Conservation (phyloP, 2,797 vertebrate species). For the Tapirus indicus region DNA sequence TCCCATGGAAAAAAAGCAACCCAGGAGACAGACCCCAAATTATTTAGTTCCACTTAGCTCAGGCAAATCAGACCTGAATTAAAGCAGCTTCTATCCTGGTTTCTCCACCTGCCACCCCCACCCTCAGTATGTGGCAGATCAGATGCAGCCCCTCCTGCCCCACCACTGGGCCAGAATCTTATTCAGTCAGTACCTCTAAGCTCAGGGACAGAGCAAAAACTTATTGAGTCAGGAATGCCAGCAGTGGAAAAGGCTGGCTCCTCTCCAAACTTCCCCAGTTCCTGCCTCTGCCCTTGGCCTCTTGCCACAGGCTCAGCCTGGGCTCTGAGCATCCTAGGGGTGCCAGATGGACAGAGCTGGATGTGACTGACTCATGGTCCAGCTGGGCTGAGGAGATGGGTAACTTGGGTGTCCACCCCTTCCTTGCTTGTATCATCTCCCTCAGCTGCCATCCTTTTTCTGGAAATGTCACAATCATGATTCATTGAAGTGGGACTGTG, state of each 20-base stretch:
- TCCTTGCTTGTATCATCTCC: not conserved
- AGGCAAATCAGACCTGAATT: not conserved
- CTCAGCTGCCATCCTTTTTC: not conserved
- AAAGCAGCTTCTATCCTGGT: not conserved
- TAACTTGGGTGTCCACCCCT: not conserved
- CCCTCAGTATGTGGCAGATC: not conserved
- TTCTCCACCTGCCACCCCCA: fast-evolving
- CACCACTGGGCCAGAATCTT: not conserved
- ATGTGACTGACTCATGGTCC: not conserved
- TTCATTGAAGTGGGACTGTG: not conserved
- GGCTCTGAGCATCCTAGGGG: not conserved
- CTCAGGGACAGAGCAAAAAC: not conserved
- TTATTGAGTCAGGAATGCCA: not conserved
- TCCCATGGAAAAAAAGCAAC: not conserved
- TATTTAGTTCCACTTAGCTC: not conserved
- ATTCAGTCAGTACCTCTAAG: not conserved
- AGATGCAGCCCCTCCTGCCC: not conserved
- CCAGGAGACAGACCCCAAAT: not conserved
- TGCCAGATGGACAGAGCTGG: not conserved
- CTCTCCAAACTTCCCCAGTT: not conserved
- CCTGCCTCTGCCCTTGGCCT: not conserved
- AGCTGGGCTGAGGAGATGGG: not conserved
- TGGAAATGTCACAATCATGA: not conserved
- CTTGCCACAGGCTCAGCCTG: not conserved
- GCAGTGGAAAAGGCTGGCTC: not conserved